phyloP scores from a whole-genome alignment of 2,888 invertebrate species.

The Athetis lepigone region DNA sequence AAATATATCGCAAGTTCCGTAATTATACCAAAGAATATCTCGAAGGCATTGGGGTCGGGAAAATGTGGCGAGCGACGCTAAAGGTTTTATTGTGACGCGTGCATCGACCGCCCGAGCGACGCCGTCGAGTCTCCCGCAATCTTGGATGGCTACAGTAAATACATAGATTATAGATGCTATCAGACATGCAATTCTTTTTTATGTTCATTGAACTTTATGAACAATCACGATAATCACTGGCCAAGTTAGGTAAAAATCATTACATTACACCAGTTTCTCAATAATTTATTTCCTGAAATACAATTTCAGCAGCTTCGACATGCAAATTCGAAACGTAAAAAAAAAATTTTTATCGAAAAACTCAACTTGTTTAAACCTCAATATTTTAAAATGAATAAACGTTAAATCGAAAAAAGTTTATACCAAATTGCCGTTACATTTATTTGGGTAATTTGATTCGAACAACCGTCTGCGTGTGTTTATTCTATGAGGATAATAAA shows the following conservation, averaged over 20 bases:
- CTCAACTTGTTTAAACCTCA: conserved; percentile 42
- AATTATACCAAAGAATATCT: conserved; percentile 59
- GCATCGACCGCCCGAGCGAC: conserved; percentile 84
- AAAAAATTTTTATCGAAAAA: conserved; percentile 50
- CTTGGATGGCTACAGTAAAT: conserved; percentile 80
- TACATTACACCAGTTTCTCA: not conserved
- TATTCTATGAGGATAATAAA: conserved; percentile 77
- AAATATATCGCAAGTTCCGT: conserved; percentile 37
- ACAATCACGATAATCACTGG: not conserved
- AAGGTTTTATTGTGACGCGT: conserved; percentile 72
- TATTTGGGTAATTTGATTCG: conserved; percentile 56
- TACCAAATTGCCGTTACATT: conserved; percentile 41
- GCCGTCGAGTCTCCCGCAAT: conserved; percentile 85
- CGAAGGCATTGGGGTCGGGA: conserved; percentile 47
- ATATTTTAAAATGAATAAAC: conserved; percentile 41
- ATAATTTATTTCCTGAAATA: not conserved
- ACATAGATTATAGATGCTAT: conserved; percentile 72
- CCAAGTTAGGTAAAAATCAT: not conserved
- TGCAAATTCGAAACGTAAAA: conserved; percentile 11
- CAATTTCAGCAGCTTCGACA: not conserved
- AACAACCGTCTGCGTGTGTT: conserved; percentile 59
- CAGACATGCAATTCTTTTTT: conserved; percentile 68
- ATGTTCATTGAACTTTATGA: conserved; percentile 46
- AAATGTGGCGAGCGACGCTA: conserved; percentile 58
- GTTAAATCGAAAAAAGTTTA: conserved; percentile 41